Percentiles rank a stretch among this genome's conserved stretches.
phyloP scores from a whole-genome alignment of 2,113 vertebrate genomes.

The Pteropus alecto region DNA sequence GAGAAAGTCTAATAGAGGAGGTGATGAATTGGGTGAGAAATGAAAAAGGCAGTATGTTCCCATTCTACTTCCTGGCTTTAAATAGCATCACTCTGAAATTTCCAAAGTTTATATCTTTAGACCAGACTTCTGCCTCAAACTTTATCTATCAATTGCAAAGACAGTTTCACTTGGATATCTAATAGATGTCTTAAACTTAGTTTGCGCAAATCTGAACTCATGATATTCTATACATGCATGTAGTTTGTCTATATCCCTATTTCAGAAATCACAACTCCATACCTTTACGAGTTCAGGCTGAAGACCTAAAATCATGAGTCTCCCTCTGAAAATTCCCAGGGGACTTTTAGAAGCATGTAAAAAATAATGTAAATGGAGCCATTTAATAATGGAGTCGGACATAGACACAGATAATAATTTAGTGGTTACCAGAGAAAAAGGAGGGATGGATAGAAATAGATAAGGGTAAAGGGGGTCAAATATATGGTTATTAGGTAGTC shows the following conservation, averaged over 20 bases:
- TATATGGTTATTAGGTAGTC: too few relatives aligned
- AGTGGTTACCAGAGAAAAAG: too few relatives aligned
- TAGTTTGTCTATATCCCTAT: not conserved
- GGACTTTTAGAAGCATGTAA: not conserved
- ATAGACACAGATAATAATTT: too few relatives aligned
- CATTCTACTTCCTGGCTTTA: not conserved
- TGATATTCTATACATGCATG: not conserved
- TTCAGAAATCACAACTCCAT: not conserved
- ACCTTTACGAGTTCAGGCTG: not conserved
- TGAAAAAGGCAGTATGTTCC: not conserved
- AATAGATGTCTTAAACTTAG: not conserved
- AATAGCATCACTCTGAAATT: not conserved
- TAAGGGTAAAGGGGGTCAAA: too few relatives aligned
- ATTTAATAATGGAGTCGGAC: too few relatives aligned
- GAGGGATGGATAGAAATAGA: too few relatives aligned
- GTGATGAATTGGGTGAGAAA: not conserved
- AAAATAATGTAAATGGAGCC: not conserved
- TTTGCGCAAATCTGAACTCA: not conserved
- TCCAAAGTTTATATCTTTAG: not conserved
- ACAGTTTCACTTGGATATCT: not conserved
- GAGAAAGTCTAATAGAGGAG: not conserved
- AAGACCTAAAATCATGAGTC: not conserved
- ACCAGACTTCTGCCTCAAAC: not conserved
- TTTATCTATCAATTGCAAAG: not conserved
- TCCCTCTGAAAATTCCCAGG: not conserved